Conservation (phyloP, 2,113 vertebrate genomes). For the Chionodraco myersi region DNA sequence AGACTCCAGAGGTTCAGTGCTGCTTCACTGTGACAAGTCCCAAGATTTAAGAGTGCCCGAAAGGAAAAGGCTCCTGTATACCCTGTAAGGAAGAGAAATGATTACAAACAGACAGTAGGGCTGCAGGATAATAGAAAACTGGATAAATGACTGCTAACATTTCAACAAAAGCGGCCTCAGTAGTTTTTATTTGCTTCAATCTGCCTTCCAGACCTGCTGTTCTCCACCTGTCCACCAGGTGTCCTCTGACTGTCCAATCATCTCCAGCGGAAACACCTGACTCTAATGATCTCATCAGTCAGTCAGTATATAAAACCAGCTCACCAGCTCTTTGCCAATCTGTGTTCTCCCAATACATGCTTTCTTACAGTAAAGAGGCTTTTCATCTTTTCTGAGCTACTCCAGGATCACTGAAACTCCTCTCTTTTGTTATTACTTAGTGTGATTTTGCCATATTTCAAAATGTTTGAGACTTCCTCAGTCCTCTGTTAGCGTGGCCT, state of each 20-base stretch:
- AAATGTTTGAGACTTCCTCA: no score
- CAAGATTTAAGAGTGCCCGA: conserved; percentile 95
- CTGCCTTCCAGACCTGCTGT: not conserved
- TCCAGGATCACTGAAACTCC: no score
- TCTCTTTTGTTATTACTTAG: no score
- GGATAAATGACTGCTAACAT: not conserved
- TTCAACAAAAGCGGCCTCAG: not conserved
- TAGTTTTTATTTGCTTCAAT: not conserved
- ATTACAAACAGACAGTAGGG: not conserved
- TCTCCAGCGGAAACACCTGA: not conserved
- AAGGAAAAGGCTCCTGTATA: conserved; percentile 96
- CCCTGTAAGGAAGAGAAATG: conserved; percentile 86
- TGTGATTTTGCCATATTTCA: no score
- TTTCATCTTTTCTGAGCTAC: no score
- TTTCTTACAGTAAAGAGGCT: no score
- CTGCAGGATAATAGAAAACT: not conserved
- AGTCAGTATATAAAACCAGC: not conserved
- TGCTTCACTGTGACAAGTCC: conserved; percentile 77
- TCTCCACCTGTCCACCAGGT: not conserved
- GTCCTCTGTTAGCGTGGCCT: no score
- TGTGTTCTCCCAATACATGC: no score
- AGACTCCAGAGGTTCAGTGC: conserved; percentile 71
- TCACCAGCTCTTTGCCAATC: not conserved
- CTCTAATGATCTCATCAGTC: not conserved
- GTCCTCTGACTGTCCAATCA: not conserved